These are phyloP conservation scores for Gymnoscelis rufifasciata DNA, from an alignment of 2,888 invertebrate species.

Conservation along the genomic window DNA sequence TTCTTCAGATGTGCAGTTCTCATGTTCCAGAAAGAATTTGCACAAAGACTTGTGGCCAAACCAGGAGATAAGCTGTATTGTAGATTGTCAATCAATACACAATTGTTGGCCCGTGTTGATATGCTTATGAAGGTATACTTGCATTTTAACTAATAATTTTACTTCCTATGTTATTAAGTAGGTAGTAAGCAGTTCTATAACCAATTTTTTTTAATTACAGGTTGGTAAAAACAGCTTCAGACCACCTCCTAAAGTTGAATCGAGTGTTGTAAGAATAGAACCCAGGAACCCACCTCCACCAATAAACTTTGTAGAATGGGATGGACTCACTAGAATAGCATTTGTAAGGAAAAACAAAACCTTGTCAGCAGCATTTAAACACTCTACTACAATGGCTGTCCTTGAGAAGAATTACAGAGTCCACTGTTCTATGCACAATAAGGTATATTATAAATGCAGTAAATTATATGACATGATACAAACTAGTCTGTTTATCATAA, in stretches of 20 bases:
- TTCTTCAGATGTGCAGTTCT: constrained; percentile 95
- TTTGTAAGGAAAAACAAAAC: constrained; percentile 99
- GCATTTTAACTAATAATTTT: neutral
- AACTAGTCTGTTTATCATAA: neutral
- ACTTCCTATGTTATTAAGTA: neutral
- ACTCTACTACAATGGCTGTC: constrained; percentile 88
- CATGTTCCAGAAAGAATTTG: constrained; percentile 99
- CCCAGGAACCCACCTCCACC: constrained; percentile 98
- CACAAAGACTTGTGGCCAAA: constrained; percentile 96
- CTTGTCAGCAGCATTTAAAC: constrained; percentile 92
- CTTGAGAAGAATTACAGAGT: constrained; percentile 95
- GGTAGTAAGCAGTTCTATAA: neutral
- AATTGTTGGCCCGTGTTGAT: constrained; percentile 95
- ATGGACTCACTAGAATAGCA: constrained; percentile 95
- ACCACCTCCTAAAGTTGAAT: constrained; percentile 99
- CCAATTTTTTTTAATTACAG: constrained; percentile 51
- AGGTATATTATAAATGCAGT: constrained; percentile 39
- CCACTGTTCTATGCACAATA: constrained; percentile 92
- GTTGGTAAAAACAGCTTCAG: constrained; percentile 99
- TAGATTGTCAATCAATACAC: constrained; percentile 96
- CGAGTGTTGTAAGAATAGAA: constrained; percentile 97
- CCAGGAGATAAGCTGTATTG: constrained; percentile 99
- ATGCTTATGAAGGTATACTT: constrained; percentile 90
- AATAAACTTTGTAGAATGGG: constrained; percentile 98
- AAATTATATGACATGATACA: neutral